Evolutionary conservation across 2,113 vertebrate species (phyloP), one percentile per base, ranked within the genome.

Genomic region (Hypanus sabinus): DNA sequence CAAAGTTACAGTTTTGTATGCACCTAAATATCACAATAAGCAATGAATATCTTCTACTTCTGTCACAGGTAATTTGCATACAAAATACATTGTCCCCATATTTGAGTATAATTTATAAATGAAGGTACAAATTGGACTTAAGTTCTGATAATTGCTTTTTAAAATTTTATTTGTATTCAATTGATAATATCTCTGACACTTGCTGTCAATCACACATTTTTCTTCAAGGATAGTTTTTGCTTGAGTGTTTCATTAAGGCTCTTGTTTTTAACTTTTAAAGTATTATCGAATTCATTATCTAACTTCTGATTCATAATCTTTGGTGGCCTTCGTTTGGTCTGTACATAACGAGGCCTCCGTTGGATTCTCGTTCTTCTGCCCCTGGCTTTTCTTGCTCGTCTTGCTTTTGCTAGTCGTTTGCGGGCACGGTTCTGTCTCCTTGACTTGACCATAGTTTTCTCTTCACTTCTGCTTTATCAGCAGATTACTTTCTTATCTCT

Each of bases 241-340:
- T 68, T 92, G 33, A 92, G 70, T 8, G 65, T 27, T 92, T 92
- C 90, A 92, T 92, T 92, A 71, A 92, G 90, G 71, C 33, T 92
- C 36, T 92, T 92, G 65, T 92, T 92, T 68, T 92, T 92, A 38
- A 65, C 33, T 92, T 92, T 92, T 92, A 92, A 92, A 68, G 90
- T 38, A 71, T 92, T 92, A 68, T 92, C 65, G 65, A 92, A 30
- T 46, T 92, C 90, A 71, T 71, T 71, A 24, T 92, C 62, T 70
- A 71, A 22, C 68, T 92, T 92, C 62, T 38, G 62, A 65, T 92
- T 92, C 62, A 71, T 70, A 70, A 68, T 38, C 90, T 71, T 92
- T 92, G 90, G 68, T 20, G 80, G 2, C 38, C 27, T 70, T 71
- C 68, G 36, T 36, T 71, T 88, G 57, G 11, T 27, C 22, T 55